Conservation (phyloP, 1,140 invertebrate species). For the Caenorhabditis briggsae region DNA sequence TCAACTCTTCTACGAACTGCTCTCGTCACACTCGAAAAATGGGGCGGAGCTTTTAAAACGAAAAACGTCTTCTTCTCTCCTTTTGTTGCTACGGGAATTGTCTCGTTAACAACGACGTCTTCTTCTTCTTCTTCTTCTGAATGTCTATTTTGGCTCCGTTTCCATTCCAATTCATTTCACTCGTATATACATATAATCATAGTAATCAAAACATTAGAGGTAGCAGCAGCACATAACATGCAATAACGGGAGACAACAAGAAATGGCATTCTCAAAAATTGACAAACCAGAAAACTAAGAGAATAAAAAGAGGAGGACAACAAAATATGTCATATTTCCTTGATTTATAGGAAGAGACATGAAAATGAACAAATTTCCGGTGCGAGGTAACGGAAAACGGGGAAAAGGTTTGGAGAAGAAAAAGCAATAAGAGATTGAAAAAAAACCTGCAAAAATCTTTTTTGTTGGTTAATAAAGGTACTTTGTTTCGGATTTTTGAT, state of each 20-base stretch:
- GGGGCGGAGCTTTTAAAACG: conserved; percentile 1
- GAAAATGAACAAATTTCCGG: conserved; percentile 7
- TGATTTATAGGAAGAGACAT: neutral
- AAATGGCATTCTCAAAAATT: neutral
- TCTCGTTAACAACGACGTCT: neutral
- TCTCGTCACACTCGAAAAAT: neutral
- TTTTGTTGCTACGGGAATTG: neutral
- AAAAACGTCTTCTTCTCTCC: neutral
- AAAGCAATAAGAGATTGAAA: neutral
- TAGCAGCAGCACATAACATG: neutral
- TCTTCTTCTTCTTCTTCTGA: neutral
- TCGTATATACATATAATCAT: neutral
- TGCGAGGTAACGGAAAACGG: neutral
- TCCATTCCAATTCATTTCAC: neutral
- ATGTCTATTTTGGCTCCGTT: neutral
- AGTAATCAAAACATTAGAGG: conserved; percentile 13
- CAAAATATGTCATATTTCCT: neutral
- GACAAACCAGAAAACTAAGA: neutral
- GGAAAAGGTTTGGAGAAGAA: neutral
- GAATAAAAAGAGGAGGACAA: too few relatives aligned
- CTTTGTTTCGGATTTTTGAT: too few relatives aligned
- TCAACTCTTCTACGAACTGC: neutral
- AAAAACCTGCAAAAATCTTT: neutral
- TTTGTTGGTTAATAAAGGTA: conserved; percentile 6
- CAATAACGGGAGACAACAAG: neutral